phyloP scores from a whole-genome alignment of 2,888 invertebrate genomes.

The Eudemis profundana region DNA sequence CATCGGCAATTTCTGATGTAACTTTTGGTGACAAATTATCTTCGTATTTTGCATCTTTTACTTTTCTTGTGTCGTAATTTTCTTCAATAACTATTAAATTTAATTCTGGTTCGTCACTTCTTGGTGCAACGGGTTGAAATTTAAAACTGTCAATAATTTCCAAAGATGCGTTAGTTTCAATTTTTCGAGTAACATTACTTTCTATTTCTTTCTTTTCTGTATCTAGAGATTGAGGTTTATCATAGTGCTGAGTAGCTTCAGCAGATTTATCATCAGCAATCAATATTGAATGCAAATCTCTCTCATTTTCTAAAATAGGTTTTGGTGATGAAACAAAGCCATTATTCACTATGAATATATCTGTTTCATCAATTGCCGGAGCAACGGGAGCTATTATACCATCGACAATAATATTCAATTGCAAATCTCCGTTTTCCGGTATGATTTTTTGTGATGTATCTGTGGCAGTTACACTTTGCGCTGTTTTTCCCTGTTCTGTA shows the following conservation, averaged over 20 bases:
- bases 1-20: not conserved
- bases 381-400: not conserved
- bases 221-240: no score
- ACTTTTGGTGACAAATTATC: not conserved
- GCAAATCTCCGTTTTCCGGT: not conserved
- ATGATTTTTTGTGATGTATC: not conserved
- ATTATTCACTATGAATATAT: not conserved
- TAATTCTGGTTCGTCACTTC: not conserved
- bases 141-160: no score
- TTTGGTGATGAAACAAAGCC: not conserved
- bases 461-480: not conserved
- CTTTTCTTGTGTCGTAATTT: not conserved
- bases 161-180: no score
- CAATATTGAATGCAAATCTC: not conserved
- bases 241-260: no score
- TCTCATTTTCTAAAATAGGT: not conserved
- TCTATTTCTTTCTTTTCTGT: no score
- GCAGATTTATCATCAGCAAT: no score
- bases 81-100: not conserved
- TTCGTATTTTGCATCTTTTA: slow-evolving; percentile 1
- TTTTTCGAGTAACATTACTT: no score
- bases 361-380: not conserved
- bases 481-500: not conserved
- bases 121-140: not conserved
- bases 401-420: not conserved